Conservation (phyloP, 2,113 vertebrate genomes). For the Tachysurus vachellii region DNA sequence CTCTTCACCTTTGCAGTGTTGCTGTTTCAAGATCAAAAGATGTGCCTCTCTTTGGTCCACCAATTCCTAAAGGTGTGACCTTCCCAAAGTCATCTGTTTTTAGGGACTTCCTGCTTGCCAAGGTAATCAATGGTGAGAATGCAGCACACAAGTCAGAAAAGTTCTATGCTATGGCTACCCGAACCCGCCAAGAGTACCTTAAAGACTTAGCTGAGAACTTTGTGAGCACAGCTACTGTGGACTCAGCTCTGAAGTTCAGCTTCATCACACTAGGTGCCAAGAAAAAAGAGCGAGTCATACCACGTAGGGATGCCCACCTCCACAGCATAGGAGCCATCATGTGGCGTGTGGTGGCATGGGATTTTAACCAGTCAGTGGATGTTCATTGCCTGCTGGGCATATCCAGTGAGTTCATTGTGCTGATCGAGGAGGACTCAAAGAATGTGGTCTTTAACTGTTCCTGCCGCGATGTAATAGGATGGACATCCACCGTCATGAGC, state of each 20-base stretch:
- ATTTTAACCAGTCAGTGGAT: slow-evolving; percentile 88
- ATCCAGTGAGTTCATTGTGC: slow-evolving; percentile 94
- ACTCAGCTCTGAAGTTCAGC: slow-evolving; percentile 92
- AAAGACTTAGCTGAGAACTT: slow-evolving; percentile 97
- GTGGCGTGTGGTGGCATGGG: slow-evolving; percentile 88
- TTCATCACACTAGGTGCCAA: slow-evolving; percentile 96
- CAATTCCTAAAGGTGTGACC: slow-evolving; percentile 95
- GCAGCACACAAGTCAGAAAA: slow-evolving; percentile 96
- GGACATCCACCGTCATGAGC: slow-evolving; percentile 91
- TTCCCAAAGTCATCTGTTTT: slow-evolving; percentile 97
- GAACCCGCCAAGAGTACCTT: slow-evolving; percentile 94
- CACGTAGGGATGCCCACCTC: slow-evolving; percentile 87
- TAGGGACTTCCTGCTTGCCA: slow-evolving; percentile 98
- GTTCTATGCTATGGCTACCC: slow-evolving; percentile 94
- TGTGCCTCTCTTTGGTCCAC: slow-evolving; percentile 92
- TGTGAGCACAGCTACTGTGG: slow-evolving; percentile 88
- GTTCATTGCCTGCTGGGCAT: slow-evolving; percentile 91
- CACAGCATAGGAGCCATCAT: slow-evolving; percentile 88
- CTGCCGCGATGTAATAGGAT: slow-evolving; percentile 95
- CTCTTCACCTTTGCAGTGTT: slow-evolving; percentile 73
- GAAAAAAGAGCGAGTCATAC: slow-evolving; percentile 91
- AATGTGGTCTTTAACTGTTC: slow-evolving; percentile 98
- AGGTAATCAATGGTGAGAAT: slow-evolving; percentile 97
- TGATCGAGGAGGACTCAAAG: slow-evolving; percentile 92
- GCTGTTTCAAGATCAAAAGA: slow-evolving; percentile 97